Evolutionary conservation across 2,113 vertebrate species (phyloP), one percentile per base, ranked within the genome.

Genomic region (Leptobrachium ailaonicum): DNA sequence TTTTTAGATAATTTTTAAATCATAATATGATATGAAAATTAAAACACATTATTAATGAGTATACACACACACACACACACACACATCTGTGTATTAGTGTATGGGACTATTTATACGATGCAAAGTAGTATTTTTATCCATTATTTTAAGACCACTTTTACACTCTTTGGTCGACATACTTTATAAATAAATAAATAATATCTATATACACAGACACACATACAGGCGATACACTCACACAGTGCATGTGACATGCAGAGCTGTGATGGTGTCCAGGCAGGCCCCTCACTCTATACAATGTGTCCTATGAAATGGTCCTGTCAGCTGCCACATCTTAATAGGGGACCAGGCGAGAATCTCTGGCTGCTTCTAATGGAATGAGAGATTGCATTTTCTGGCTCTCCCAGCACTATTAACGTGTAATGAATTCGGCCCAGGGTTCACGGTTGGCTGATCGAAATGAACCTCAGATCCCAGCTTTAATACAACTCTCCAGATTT

Each of bases 321-420:
- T 97, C 95, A 96, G 90, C 95, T 94, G 84, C 88, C 89, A 97
- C 93, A 94, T 98, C 96, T 98, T 98, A 96, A 97, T 99, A 95
- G 94, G 90, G 94, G 91, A 90, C 93, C 90, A 94, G 91, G 89
- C 89, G 95, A 90, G 88, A 89, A 95, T 96, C 96, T 95, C 92
- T 91, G 91, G 20, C 20, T 92, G 94, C 95, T 92, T 96, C 91
- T 92, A 94, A 96, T 92, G 89, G 94, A 91, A 95, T 95, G 96
- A 96, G 94, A 97, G 95, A 98, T 96, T 95, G 96, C 94, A 88
- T 97, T 96, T 96, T 96, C 93, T 95, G 93, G 92, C 91, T 91
- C 91, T 93, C 89, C 91, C 89, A 90, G 91, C 89, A 93, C 92
- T 95, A 94, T 90, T 94, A 95, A 95, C 95, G 94, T 92, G 92